These are phyloP conservation scores for Chiridota heheva DNA, from an alignment of 35 echinoderm and acorn worm genomes.

Conservation along the genomic window DNA sequence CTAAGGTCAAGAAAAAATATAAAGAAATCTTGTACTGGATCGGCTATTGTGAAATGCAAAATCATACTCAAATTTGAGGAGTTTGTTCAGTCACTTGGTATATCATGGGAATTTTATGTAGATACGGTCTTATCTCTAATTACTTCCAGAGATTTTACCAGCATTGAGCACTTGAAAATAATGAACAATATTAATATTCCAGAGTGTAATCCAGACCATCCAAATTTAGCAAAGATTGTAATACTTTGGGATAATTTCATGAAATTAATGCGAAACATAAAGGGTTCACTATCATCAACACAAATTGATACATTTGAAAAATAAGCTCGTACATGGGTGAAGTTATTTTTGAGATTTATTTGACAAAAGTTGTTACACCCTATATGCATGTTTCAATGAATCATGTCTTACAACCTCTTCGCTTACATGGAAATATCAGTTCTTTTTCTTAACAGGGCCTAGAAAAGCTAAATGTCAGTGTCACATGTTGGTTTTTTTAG, in stretches of 20 bases:
- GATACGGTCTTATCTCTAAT: too few species aligned
- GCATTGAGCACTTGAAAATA: too few species aligned
- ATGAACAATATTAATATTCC: not conserved
- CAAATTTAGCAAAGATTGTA: not conserved
- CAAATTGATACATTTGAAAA: not conserved
- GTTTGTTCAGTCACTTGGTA: not conserved
- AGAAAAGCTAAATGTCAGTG: conserved; percentile 12
- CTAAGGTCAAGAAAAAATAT: conserved; percentile 12
- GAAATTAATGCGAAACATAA: not conserved
- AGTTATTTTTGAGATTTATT: too few species aligned
- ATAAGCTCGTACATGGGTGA: not conserved
- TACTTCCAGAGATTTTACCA: too few species aligned
- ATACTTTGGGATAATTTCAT: not conserved
- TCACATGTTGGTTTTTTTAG: conserved; percentile 1
- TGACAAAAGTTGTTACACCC: too few species aligned
- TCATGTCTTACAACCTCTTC: too few species aligned
- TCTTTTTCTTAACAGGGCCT: conserved; percentile 13
- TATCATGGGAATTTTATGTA: conserved; percentile 17
- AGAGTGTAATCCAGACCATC: conserved; percentile 21
- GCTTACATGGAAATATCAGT: not conserved
- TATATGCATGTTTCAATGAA: too few species aligned
- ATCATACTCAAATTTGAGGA: conserved; percentile 5
- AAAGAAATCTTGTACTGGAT: not conserved
- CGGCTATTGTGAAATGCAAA: not conserved
- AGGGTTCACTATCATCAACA: not conserved